These are phyloP conservation scores for Gasterosteus aculeatus DNA, from an alignment of 2,113 vertebrate genomes.

Conservation along the genomic window DNA sequence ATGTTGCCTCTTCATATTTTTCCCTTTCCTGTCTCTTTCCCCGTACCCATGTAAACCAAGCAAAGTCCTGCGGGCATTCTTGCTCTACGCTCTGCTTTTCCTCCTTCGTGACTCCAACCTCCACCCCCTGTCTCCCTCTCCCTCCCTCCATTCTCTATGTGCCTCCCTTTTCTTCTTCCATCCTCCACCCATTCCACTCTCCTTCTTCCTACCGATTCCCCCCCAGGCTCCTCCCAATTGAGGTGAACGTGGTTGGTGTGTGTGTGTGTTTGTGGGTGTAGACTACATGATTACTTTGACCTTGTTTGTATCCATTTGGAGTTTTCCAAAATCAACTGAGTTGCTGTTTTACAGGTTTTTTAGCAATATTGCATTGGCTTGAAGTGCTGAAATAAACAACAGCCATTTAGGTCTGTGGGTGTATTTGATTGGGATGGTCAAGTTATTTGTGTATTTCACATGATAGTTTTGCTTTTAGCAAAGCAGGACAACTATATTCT, in stretches of 20 bases:
- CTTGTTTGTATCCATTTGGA: slow-evolving; percentile 65
- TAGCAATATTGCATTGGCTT: slow-evolving; percentile 27
- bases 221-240: slow-evolving; percentile 55
- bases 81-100: slow-evolving; percentile 60
- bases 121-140: slow-evolving; percentile 41
- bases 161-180: slow-evolving; percentile 54
- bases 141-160: slow-evolving; percentile 51
- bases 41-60: slow-evolving; percentile 57
- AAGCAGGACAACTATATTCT: neutral
- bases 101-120: slow-evolving; percentile 65
- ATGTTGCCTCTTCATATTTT: slow-evolving; percentile 45
- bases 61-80: slow-evolving; percentile 68
- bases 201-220: slow-evolving; percentile 68
- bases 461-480: neutral
- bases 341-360: slow-evolving; percentile 47
- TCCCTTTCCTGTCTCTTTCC: slow-evolving; percentile 21
- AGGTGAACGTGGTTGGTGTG: slow-evolving; percentile 64
- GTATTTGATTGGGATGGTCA: neutral
- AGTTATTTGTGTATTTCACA: neutral
- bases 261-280: slow-evolving; percentile 50
- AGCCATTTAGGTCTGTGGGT: slow-evolving; percentile 10
- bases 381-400: slow-evolving; percentile 25
- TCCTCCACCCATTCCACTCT: slow-evolving; percentile 57
- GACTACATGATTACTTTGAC: slow-evolving; percentile 71
- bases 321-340: slow-evolving; percentile 52